Evolutionary conservation across 2,888 invertebrate genomes (phyloP).

Genomic region (Nemoura dubitans): DNA sequence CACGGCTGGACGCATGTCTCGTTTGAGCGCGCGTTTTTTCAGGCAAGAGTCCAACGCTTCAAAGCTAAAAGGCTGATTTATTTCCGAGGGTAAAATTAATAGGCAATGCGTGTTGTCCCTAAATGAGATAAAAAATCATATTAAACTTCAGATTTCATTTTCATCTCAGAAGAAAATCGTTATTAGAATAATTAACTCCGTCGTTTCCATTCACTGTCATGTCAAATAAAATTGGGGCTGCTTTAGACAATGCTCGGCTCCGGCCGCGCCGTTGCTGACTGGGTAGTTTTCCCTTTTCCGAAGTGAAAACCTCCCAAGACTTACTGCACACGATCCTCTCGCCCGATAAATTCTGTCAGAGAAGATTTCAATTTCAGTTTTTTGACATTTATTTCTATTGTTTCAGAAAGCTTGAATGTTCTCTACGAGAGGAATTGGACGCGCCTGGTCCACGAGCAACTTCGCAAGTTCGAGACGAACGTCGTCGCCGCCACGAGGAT

Average conservation of each 20-base stretch:
- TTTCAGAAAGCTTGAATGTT: constrained; percentile 80
- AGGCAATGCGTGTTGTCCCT: not conserved
- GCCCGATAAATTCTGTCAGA: constrained; percentile 22
- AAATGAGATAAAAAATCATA: not conserved
- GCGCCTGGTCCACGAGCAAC: constrained; percentile 76
- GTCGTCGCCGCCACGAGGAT: constrained; percentile 78
- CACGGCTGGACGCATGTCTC: not conserved
- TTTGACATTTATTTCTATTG: constrained; percentile 30
- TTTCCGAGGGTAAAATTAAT: not conserved
- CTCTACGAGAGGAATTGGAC: constrained; percentile 88
- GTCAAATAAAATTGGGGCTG: constrained; percentile 7
- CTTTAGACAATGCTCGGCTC: not conserved
- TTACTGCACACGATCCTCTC: not conserved
- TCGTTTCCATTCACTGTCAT: constrained; percentile 22
- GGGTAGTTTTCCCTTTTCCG: not conserved
- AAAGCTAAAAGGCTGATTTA: not conserved
- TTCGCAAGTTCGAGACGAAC: constrained; percentile 80
- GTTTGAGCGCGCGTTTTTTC: not conserved
- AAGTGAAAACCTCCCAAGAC: not conserved
- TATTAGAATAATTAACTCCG: not conserved
- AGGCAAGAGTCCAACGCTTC: not conserved
- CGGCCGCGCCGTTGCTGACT: not conserved
- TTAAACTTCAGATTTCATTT: constrained; percentile 13
- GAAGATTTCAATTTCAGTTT: not conserved
- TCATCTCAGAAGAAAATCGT: constrained; percentile 7